These are phyloP conservation scores for Sphaerophoria taeniata DNA, from an alignment of 2,888 invertebrate genomes.

Conservation along the genomic window DNA sequence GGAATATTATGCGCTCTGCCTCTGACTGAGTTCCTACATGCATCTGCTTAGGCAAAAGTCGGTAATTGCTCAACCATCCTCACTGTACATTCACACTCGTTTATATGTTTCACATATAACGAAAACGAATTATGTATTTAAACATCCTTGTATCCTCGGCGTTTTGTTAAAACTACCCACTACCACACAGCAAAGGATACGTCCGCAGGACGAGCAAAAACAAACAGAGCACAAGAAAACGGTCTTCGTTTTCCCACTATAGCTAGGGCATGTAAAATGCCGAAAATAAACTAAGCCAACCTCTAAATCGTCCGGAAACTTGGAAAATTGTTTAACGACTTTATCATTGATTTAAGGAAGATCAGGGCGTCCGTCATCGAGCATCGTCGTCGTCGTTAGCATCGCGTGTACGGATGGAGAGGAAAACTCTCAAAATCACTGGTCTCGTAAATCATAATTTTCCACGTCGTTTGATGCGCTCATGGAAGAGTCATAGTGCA, in stretches of 20 bases:
- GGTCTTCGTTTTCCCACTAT: conserved; percentile 52
- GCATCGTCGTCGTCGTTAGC: conserved; percentile 55
- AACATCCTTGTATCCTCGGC: conserved; percentile 68
- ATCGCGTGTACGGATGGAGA: neutral
- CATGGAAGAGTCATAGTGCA: conserved; percentile 61
- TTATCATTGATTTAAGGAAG: conserved; percentile 73
- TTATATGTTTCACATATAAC: conserved; percentile 49
- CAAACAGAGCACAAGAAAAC: neutral
- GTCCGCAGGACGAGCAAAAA: conserved; percentile 15
- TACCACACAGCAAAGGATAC: neutral
- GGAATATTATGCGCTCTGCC: neutral
- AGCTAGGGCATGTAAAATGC: conserved; percentile 41
- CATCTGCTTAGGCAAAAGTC: conserved; percentile 67
- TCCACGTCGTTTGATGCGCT: conserved; percentile 75
- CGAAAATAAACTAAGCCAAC: conserved; percentile 52
- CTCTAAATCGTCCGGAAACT: conserved; percentile 73
- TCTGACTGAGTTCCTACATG: conserved; percentile 25
- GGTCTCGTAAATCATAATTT: conserved; percentile 75
- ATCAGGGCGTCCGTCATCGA: conserved; percentile 39
- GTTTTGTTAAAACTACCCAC: conserved; percentile 6
- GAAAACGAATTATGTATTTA: conserved; percentile 54
- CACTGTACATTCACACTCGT: conserved; percentile 53
- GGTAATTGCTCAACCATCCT: conserved; percentile 64
- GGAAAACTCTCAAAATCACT: conserved; percentile 39
- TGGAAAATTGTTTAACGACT: conserved; percentile 73